Evolutionary conservation across 2,888 invertebrate species (phyloP).

Genomic region (Ommatoiulus sabulosus): DNA sequence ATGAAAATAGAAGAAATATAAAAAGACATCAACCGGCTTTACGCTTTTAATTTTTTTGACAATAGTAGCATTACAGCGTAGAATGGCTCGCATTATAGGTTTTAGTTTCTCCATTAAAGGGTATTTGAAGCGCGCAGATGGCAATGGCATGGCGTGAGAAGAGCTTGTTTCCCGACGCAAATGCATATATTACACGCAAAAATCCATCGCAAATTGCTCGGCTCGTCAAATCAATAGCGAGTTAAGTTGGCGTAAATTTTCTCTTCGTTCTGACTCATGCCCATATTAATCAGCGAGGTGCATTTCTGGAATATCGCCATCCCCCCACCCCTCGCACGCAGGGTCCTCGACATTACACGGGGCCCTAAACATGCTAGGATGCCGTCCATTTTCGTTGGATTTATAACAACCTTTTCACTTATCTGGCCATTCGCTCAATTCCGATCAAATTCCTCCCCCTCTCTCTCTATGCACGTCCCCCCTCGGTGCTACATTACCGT

Average conservation of each 20-base stretch:
- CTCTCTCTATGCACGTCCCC: neutral
- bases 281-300: constrained; percentile 8
- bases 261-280: constrained; percentile 24
- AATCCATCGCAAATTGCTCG: constrained; percentile 22
- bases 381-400: neutral
- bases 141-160: constrained; percentile 3
- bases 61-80: neutral
- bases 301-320: neutral
- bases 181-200: constrained; percentile 1
- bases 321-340: neutral
- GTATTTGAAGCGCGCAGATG: constrained; percentile 1
- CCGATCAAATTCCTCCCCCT: neutral
- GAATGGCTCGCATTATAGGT: neutral
- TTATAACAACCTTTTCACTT: constrained; percentile 39
- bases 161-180: neutral
- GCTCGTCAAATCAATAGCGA: constrained; percentile 16
- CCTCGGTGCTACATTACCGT: neutral
- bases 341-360: neutral
- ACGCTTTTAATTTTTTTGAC: neutral
- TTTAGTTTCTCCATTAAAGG: neutral
- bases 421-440: constrained; percentile 34
- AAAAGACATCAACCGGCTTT: neutral
- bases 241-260: constrained; percentile 39
- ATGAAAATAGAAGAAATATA: neutral
- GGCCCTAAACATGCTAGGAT: neutral